Percentiles rank a stretch among this genome's conserved stretches.
Evolutionary conservation across 92 coral and sea anemone species (phyloP).

Genomic region (Nematostella vectensis): DNA sequence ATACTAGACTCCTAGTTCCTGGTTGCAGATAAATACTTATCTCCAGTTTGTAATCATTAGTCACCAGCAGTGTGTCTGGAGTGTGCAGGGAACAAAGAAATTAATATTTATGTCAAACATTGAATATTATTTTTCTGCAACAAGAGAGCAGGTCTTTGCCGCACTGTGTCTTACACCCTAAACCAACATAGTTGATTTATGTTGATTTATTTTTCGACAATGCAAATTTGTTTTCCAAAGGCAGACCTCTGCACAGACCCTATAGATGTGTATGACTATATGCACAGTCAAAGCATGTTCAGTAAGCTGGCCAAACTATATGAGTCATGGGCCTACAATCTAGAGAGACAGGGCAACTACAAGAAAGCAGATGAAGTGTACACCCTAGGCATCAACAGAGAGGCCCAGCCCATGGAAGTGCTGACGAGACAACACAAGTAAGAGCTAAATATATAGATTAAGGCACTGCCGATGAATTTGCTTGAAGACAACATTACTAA

Average conservation of each 20-base stretch:
- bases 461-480: not conserved
- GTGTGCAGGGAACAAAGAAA: too few species aligned
- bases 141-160: too few species aligned
- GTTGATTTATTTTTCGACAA: too few species aligned
- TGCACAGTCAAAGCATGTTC: conserved; percentile 78
- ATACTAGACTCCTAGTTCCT: too few species aligned
- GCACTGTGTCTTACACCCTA: too few species aligned
- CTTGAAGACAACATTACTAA: not conserved
- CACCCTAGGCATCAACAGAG: conserved; percentile 59
- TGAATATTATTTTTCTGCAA: too few species aligned
- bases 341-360: conserved; percentile 53
- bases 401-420: conserved; percentile 74
- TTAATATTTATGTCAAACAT: too few species aligned
- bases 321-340: conserved; percentile 76
- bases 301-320: conserved; percentile 61
- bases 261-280: conserved; percentile 66
- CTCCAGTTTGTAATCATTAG: too few species aligned
- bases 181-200: too few species aligned
- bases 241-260: conserved; percentile 81
- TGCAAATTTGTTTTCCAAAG: too few species aligned
- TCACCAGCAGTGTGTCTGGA: too few species aligned
- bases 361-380: conserved; percentile 91
- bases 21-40: too few species aligned
- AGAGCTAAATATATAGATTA: not conserved
- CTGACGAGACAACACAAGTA: conserved; percentile 70